phyloP scores from a whole-genome alignment of 2,888 invertebrate species.

The Eupithecia insigniata region DNA sequence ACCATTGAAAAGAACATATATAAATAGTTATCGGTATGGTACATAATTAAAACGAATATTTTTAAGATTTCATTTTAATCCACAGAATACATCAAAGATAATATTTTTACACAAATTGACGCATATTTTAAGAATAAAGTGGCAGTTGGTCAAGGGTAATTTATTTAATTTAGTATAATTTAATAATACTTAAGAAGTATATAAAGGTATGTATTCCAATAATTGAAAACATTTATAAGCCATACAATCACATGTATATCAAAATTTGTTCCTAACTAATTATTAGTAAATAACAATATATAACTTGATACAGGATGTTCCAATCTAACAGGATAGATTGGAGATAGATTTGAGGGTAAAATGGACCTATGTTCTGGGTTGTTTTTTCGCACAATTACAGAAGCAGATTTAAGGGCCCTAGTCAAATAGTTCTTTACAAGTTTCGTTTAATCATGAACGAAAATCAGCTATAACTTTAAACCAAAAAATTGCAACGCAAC shows the following conservation, averaged over 20 bases:
- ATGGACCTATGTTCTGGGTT: not conserved
- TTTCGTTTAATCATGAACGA: not conserved
- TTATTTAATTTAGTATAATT: constrained; percentile 38
- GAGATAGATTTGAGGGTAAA: not conserved
- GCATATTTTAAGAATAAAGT: constrained; percentile 55
- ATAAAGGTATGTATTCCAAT: constrained; percentile 37
- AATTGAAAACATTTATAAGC: constrained; percentile 52
- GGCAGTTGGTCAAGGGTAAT: constrained; percentile 66
- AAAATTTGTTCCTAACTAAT: constrained; percentile 40
- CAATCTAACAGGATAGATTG: not conserved
- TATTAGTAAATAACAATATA: constrained; percentile 16
- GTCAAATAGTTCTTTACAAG: not conserved
- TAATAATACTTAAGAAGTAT: constrained; percentile 35
- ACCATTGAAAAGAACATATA: not conserved
- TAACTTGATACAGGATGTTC: not conserved
- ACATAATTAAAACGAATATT: constrained; percentile 31
- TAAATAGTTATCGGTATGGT: not conserved
- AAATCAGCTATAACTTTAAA: not conserved
- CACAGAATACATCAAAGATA: constrained; percentile 62
- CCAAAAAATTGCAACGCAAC: not conserved
- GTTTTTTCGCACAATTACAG: not conserved
- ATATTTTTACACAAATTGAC: constrained; percentile 70
- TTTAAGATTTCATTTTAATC: constrained; percentile 57
- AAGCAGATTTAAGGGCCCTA: not conserved
- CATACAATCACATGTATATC: constrained; percentile 53